Evolutionary conservation across 2,888 invertebrate genomes (phyloP).

Genomic region (Eulithis testata): DNA sequence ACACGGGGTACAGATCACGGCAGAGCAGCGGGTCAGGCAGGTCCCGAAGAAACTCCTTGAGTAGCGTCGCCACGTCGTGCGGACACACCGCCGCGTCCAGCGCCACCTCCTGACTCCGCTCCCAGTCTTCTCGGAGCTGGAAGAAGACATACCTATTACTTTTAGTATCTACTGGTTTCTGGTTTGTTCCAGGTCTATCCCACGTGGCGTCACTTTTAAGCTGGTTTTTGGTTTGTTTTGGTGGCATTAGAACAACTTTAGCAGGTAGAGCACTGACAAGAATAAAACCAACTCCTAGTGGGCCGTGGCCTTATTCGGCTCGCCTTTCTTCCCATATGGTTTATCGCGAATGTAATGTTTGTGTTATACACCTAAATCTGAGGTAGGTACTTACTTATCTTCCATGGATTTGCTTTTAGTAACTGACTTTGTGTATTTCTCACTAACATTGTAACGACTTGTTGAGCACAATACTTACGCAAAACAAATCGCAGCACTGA

Average conservation of each 20-base stretch:
- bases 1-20: slow-evolving; percentile 94
- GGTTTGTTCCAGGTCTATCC: too few relatives aligned
- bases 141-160: slow-evolving; percentile 33
- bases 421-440: not conserved
- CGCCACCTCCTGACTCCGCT: slow-evolving; percentile 89
- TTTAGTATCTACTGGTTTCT: too few relatives aligned
- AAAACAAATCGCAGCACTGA: slow-evolving; percentile 17
- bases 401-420: not conserved
- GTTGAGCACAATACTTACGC: slow-evolving; percentile 3
- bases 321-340: too few relatives aligned
- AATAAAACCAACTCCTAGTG: too few relatives aligned
- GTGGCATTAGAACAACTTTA: too few relatives aligned
- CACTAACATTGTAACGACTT: not conserved
- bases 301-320: too few relatives aligned
- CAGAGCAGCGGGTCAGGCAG: slow-evolving; percentile 96
- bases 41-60: slow-evolving; percentile 97
- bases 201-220: too few relatives aligned
- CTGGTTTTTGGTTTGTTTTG: too few relatives aligned
- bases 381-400: not conserved
- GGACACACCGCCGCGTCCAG: slow-evolving; percentile 93
- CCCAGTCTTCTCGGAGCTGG: slow-evolving; percentile 95
- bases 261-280: too few relatives aligned
- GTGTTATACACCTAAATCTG: too few relatives aligned
- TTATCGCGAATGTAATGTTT: too few relatives aligned
- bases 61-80: slow-evolving; percentile 96